Percentiles rank a stretch among this genome's conserved stretches.
Evolutionary conservation across 2,888 invertebrate species (phyloP).

Genomic region (Eilema griseolum): DNA sequence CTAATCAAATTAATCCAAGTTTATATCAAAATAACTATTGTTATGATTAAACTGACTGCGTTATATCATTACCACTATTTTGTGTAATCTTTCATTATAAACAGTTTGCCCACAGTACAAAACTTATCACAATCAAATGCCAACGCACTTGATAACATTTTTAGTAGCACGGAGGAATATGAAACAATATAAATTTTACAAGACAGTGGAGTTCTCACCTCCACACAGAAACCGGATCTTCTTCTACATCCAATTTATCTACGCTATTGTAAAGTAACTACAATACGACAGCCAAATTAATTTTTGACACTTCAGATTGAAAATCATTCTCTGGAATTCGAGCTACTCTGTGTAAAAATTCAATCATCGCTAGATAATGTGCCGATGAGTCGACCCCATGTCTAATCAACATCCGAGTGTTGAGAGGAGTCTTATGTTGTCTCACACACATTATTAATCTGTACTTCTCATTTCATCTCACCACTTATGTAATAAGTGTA

Average conservation of each 20-base stretch:
- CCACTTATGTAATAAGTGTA: background rate
- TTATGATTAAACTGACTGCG: background rate
- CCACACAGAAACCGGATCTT: background rate
- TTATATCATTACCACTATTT: background rate
- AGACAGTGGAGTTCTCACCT: background rate
- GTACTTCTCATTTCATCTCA: slow-evolving; percentile 15
- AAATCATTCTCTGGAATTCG: slow-evolving; percentile 33
- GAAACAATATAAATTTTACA: background rate
- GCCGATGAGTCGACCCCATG: slow-evolving; percentile 60
- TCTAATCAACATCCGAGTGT: slow-evolving; percentile 61
- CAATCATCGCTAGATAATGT: slow-evolving; percentile 70
- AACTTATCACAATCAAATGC: background rate
- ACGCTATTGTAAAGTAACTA: background rate
- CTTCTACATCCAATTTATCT: background rate
- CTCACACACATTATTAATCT: slow-evolving; percentile 31
- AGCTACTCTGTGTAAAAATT: slow-evolving; percentile 65
- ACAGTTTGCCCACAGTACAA: background rate
- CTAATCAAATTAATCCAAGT: background rate
- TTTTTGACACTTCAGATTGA: slow-evolving; percentile 28
- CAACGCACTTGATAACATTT: background rate
- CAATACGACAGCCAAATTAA: slow-evolving; percentile 3
- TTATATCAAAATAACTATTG: background rate
- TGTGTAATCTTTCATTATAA: background rate
- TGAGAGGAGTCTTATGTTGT: slow-evolving; percentile 42
- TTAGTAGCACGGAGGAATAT: background rate